These are phyloP conservation scores for Noctua comes DNA, from an alignment of 2,888 invertebrate species.

Conservation along the genomic window DNA sequence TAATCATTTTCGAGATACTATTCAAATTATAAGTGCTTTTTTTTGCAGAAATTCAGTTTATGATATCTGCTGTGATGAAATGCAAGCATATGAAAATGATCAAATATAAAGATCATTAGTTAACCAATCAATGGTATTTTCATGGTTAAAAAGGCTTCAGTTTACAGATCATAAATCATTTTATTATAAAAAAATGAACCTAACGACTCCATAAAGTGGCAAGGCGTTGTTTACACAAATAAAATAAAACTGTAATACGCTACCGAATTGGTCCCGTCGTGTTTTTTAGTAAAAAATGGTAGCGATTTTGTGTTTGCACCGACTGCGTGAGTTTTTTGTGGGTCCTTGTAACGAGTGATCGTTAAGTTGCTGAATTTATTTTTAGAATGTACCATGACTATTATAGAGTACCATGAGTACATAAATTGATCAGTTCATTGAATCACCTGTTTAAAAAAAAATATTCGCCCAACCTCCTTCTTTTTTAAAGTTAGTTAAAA, in stretches of 20 bases:
- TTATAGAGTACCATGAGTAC: constrained; percentile 1
- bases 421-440: background rate
- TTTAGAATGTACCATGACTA: constrained; percentile 29
- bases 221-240: constrained; percentile 78
- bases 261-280: constrained; percentile 81
- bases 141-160: constrained; percentile 54
- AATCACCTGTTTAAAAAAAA: no score
- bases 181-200: constrained; percentile 74
- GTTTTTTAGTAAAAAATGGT: constrained; percentile 80
- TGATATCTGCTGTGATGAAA: background rate
- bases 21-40: background rate
- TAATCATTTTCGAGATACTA: background rate
- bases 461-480: background rate
- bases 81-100: background rate
- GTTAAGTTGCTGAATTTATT: constrained; percentile 56
- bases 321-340: constrained; percentile 68
- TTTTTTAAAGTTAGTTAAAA: background rate
- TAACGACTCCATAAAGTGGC: constrained; percentile 81
- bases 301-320: constrained; percentile 68
- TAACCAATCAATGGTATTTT: constrained; percentile 47
- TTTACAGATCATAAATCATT: constrained; percentile 80
- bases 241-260: constrained; percentile 81
- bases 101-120: constrained; percentile 29
- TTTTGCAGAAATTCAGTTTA: background rate
- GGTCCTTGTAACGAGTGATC: constrained; percentile 51